Base-by-base conservation (phyloP, 2,797 vertebrate genomes). In the Myotis daubentonii region DNA sequence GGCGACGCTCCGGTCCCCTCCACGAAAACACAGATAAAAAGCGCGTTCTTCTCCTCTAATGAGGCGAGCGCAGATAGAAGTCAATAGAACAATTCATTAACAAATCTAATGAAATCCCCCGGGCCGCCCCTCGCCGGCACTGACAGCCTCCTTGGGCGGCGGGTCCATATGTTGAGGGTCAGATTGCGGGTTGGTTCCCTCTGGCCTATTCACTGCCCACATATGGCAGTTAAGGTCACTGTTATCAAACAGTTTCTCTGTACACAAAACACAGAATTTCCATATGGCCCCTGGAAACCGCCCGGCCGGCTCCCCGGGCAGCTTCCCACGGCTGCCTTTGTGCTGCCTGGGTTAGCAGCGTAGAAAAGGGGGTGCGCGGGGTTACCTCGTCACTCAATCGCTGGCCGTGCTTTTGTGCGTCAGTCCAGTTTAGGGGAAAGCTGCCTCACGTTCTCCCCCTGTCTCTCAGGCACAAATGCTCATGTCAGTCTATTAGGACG, bases 1-100 rank as follows among this genome's bases (percentile, higher is more conserved):
- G 96, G 97, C 60, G 90, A 95, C 94, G 96, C 98, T 98, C 98
- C 98, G 98, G 97, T 97, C 97, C 97, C 98, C 98, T 98, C 98
- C 98, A 97, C 57, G 89, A 98, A 99, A 99, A 98, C 98, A 98
- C 91, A 98, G 98, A 98, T 98, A 98, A 99, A 98, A 97, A 98
- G 98, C 98, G 98, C 98, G 98, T 99, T 99, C 99, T 99, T 99
- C 98, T 98, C 98, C 98, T 99, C 99, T 99, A 99, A 99, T 99
- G 99, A 99, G 99, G 99, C 99, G 99, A 98, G 98, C 98, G 98
- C 99, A 98, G 99, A 99, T 99, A 98, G 98, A 99, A 99, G 99
- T 99, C 99, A 99, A 99, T 99, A 99, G 99, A 99, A 99, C 99
- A 99, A 99, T 99, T 99, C 99, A 99, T 99, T 99, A 99, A 99